Evolutionary conservation across 2,113 vertebrate species (phyloP), one percentile per base, ranked within the genome.

Genomic region (Spilogale gracilis): DNA sequence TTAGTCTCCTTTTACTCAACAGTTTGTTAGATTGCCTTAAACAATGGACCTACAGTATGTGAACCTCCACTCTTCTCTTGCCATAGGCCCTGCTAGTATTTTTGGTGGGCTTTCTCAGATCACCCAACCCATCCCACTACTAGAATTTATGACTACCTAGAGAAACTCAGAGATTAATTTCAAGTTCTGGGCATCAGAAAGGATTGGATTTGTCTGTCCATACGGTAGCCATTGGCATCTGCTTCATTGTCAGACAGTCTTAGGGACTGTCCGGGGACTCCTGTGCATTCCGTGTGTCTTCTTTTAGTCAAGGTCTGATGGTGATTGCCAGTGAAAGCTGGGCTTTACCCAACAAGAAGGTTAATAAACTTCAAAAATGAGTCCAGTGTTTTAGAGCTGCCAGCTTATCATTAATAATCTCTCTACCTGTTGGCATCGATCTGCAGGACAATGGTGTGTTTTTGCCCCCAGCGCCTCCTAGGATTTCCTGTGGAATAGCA

Each of bases 331-430:
- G 79, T 94, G 97, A 81, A 1, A 97, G 38, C 91, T 56, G 38
- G 79, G 80, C 93, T 98, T 98, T 97, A 97, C 96, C 91, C 97
- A 92, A 93, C 87, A 94, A 67, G 93, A 13, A 71, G 94, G 56
- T 89, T 95, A 91, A 84, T 92, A 81, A 3, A 71, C 69, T 96
- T 45, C 0, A 95, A 97, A 98, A 97, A 65, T 71, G 95, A 97
- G 69, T 43, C 86, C n/a, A 81, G 52, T 74, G 71, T 71, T 98
- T 97, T 88, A 89, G 97, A 94, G 74, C 92, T 89, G 88, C 48
- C 94, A 93, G 52, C 71, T 95, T 90, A 95, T 96, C 74, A 45
- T 98, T 98, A 98, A 98, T 98, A 96, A 97, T 94, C 96, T 98
- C 92, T 43, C 93, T 50, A 61, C 61, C 85, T 95, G 84, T 93